These are phyloP conservation scores for Drosophila formosana DNA, from an alignment of 2,888 invertebrate genomes.

Conservation along the genomic window DNA sequence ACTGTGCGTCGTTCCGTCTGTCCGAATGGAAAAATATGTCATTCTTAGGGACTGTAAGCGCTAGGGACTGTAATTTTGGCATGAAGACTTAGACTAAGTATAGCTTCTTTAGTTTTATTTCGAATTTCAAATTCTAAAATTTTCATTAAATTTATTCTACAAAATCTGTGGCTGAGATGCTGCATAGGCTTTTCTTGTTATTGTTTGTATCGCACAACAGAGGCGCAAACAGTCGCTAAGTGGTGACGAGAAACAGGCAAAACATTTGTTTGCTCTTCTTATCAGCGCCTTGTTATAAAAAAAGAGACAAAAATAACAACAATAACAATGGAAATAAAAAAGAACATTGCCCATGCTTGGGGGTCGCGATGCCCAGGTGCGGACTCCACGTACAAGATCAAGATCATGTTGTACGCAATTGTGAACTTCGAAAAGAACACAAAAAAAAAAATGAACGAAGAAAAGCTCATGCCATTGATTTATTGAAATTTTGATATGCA, in stretches of 20 bases:
- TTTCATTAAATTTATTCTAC: no score
- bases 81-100: not conserved
- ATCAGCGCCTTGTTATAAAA: conserved; percentile 18
- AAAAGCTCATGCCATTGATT: conserved; percentile 34
- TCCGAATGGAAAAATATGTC: not conserved
- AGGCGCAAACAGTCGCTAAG: conserved; percentile 3
- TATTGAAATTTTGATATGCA: conserved; percentile 36
- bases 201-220: not conserved
- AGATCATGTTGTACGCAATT: conserved; percentile 16
- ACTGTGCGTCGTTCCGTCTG: not conserved
- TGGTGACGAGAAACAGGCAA: not conserved
- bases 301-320: not conserved
- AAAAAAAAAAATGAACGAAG: conserved; percentile 1
- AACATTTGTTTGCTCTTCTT: conserved; percentile 28
- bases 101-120: not conserved
- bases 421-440: not conserved
- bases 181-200: not conserved
- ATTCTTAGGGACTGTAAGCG: not conserved
- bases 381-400: conserved; percentile 9
- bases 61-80: not conserved
- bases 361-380: conserved; percentile 26
- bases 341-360: conserved; percentile 12
- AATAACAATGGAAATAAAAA: not conserved
- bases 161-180: not conserved
- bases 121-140: not conserved